Evolutionary conservation across 1,140 invertebrate species (phyloP).

Genomic region (Dendrolimus punctatus): DNA sequence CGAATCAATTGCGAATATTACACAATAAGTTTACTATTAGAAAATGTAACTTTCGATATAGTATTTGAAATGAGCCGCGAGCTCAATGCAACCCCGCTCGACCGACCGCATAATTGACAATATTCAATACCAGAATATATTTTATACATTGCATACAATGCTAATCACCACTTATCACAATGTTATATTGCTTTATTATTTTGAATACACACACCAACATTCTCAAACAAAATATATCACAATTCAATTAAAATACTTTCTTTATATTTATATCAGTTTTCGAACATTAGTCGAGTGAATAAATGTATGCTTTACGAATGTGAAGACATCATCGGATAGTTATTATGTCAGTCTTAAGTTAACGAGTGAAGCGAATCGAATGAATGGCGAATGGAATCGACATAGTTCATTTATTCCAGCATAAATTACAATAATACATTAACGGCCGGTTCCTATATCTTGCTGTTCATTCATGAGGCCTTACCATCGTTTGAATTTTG

Average conservation of each 20-base stretch:
- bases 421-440: slow-evolving; percentile 61
- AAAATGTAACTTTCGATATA: too few species aligned
- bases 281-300: slow-evolving; percentile 21
- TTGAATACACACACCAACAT: slow-evolving; percentile 54
- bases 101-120: slow-evolving; percentile 55
- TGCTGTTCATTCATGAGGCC: too few species aligned
- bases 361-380: slow-evolving; percentile 25
- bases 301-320: slow-evolving; percentile 21
- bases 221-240: slow-evolving; percentile 49
- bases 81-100: slow-evolving; percentile 14
- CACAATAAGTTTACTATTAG: too few species aligned
- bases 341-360: slow-evolving; percentile 50
- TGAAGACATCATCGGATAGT: slow-evolving; percentile 31
- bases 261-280: slow-evolving; percentile 17
- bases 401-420: slow-evolving; percentile 51
- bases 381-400: slow-evolving; percentile 23
- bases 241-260: slow-evolving; percentile 47
- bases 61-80: slow-evolving; percentile 7
- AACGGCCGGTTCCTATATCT: slow-evolving; percentile 14
- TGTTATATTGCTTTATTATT: slow-evolving; percentile 54
- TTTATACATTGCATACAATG: slow-evolving; percentile 44
- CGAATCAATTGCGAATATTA: too few species aligned
- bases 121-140: slow-evolving; percentile 36
- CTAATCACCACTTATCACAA: slow-evolving; percentile 62
- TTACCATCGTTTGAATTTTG: too few species aligned